Evolutionary conservation across 2,888 invertebrate genomes (phyloP).

Genomic region (Leistus spinibarbis): DNA sequence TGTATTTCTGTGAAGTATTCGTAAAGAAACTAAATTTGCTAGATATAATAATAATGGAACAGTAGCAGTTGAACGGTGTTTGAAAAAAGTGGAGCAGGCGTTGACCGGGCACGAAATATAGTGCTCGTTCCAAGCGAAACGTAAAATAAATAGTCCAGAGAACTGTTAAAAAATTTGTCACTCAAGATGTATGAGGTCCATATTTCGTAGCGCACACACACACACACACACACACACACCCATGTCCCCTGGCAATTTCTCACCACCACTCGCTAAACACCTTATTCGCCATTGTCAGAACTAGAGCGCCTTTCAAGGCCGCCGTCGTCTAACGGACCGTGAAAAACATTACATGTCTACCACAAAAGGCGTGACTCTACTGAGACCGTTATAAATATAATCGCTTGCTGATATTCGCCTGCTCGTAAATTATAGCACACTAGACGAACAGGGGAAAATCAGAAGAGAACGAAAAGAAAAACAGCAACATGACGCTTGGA

Average conservation of each 20-base stretch:
- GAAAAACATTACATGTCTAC: background rate
- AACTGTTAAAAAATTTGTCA: constrained; percentile 40
- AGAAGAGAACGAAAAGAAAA: background rate
- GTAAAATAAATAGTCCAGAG: constrained; percentile 39
- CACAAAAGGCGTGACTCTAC: background rate
- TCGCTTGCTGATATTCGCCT: background rate
- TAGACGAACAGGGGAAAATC: background rate
- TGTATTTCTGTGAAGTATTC: no score
- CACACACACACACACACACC: background rate
- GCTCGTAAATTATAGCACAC: background rate
- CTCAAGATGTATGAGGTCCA: constrained; percentile 39
- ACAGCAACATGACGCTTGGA: background rate
- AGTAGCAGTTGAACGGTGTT: no score
- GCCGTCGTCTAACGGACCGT: background rate
- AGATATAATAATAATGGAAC: no score
- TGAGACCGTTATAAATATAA: background rate
- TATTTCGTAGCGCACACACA: constrained; percentile 29
- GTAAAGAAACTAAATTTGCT: no score
- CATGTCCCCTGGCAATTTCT: background rate
- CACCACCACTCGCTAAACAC: background rate
- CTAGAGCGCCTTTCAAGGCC: background rate
- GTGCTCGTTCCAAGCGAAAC: constrained; percentile 15
- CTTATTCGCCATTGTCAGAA: background rate
- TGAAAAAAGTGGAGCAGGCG: background rate
- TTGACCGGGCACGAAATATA: background rate